Percentiles rank a stretch among this genome's conserved stretches.
Conservation (phyloP, 2,113 vertebrate species). For the Calyptomena viridis region DNA sequence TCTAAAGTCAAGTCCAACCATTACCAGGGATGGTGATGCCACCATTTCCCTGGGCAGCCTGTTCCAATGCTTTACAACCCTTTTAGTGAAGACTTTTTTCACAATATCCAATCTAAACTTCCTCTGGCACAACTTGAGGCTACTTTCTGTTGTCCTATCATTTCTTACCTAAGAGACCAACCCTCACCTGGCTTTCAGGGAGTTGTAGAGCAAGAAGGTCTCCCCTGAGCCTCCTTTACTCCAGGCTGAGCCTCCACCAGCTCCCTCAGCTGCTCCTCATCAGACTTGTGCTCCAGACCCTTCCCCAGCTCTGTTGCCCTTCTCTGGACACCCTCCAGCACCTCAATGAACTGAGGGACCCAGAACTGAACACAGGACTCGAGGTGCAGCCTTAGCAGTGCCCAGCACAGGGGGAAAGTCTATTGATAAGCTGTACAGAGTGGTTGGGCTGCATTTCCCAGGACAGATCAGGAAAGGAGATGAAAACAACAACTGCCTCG, state of each 20-base stretch:
- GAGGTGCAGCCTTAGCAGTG: background rate
- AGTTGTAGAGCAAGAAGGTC: background rate
- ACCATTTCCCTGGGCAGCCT: background rate
- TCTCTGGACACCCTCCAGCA: background rate
- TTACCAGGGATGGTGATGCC: background rate
- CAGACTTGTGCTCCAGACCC: background rate
- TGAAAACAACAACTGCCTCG: background rate
- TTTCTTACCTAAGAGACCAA: background rate
- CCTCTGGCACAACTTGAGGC: background rate
- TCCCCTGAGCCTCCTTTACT: background rate
- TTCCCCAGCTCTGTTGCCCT: accelerated
- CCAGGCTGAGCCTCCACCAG: background rate
- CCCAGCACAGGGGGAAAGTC: background rate
- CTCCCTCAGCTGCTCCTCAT: background rate
- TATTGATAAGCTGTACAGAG: too few relatives aligned
- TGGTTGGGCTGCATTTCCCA: background rate
- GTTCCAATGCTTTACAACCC: background rate
- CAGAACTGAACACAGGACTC: background rate
- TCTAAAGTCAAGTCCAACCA: background rate
- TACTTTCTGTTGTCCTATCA: background rate
- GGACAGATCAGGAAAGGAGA: background rate
- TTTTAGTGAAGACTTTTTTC: background rate
- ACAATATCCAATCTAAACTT: background rate
- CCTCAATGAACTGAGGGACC: background rate
- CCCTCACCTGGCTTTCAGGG: background rate